Evolutionary conservation across 2,113 vertebrate genomes (phyloP), one percentile per base, ranked within the genome.

Genomic region (Aphyosemion australe): DNA sequence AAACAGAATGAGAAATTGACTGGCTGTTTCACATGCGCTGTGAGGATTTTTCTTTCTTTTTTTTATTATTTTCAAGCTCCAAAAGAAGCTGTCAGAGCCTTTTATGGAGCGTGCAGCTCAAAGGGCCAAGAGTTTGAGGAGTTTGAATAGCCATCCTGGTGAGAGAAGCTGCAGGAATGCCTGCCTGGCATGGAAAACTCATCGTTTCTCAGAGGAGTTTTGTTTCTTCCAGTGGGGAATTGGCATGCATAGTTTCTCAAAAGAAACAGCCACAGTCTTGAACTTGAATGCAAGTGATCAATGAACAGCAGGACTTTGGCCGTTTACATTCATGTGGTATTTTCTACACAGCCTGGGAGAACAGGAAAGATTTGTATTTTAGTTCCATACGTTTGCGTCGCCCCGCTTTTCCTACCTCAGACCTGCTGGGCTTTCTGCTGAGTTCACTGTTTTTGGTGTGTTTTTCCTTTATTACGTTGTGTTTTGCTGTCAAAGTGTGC

Each of bases 121-220:
- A 78, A 82, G 69, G 77, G 69, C 74, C 73, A 34, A 59, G 53
- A 4, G 14, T 77, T 48, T 80, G 72, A 34, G 59, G 53, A 4
- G 14, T 77, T 48, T 80, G 72, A 88, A 82, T 76, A 59, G 69
- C 57, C 32, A 57, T 78, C 79, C 64, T 42, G 57, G 62, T 67
- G 77, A 81, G 73, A 61, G 54, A 41, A 57, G 53, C 68, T 58
- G 69, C 62, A 49, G 61, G 65, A 63, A 53, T 43, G 63, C 20
- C 56, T 43, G 63, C 20, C 56, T 65, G 64, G 51, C 46, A 58
- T 55, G 37, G 10, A 2, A 12, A 57, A 53, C 51, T 37, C 16
- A n/a, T n/a, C 9, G 16, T 65, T 64, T 59, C 69, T 76, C 59
- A 65, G 52, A 53, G 45, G 32, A 45, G 12, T 20, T 45, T 12